Percentiles rank a stretch among this genome's conserved stretches.
Conservation (phyloP, 2,888 invertebrate genomes). For the Agrilus biguttatus region DNA sequence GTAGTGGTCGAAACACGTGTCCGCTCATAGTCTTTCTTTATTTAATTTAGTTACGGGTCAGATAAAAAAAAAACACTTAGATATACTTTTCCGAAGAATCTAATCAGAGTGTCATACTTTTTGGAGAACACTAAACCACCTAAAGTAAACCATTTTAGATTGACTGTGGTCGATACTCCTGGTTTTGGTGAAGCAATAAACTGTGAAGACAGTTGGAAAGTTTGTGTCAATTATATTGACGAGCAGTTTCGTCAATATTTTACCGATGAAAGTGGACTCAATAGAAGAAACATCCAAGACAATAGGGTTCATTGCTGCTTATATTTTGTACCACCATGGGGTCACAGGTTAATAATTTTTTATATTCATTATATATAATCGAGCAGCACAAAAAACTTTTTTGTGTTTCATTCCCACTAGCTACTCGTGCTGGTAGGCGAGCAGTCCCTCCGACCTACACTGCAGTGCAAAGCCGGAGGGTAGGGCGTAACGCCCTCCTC, state of each 20-base stretch:
- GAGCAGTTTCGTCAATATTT: constrained; percentile 76
- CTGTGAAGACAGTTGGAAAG: constrained; percentile 87
- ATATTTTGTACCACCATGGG: constrained; percentile 91
- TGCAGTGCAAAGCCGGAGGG: no score
- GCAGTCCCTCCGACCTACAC: no score
- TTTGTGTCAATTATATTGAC: constrained; percentile 83
- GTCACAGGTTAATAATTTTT: constrained; percentile 59
- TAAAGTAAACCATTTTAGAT: constrained; percentile 20
- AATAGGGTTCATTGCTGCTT: constrained; percentile 92
- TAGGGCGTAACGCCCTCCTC: no score
- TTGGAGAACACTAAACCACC: not conserved
- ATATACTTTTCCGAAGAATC: not conserved
- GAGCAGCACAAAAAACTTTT: no score
- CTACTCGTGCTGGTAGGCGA: no score
- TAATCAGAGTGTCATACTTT: not conserved
- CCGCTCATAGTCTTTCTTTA: no score
- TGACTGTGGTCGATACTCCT: constrained; percentile 93
- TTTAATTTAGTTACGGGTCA: no score
- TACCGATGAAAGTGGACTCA: constrained; percentile 88
- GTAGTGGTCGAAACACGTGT: no score
- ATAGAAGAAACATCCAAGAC: constrained; percentile 87
- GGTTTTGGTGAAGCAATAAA: constrained; percentile 89
- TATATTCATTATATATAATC: not conserved
- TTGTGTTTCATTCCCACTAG: no score
- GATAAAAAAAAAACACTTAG: no score